These are phyloP conservation scores for Rotaria macrura DNA, from an alignment of 2,888 invertebrate genomes.

Conservation along the genomic window DNA sequence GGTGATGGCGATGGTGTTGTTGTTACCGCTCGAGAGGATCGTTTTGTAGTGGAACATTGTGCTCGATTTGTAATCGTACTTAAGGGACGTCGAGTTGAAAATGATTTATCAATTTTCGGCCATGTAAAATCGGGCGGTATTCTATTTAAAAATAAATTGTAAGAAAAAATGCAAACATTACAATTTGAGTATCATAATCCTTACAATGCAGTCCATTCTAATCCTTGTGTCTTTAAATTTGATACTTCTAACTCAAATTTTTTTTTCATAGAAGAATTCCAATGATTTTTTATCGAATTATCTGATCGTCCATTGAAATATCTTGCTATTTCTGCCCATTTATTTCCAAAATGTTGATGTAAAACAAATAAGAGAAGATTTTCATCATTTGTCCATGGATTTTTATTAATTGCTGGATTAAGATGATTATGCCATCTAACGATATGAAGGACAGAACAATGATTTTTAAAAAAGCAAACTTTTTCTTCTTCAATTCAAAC, in stretches of 20 bases:
- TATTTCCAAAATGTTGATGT: constrained; percentile 79
- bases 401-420: constrained; percentile 89
- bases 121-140: background rate
- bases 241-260: constrained; percentile 39
- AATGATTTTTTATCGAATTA: constrained; percentile 96
- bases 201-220: constrained; percentile 15
- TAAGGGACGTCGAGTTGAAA: background rate
- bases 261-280: constrained; percentile 83
- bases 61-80: background rate
- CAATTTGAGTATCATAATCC: background rate
- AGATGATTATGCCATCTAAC: constrained; percentile 83
- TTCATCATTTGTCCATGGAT: constrained; percentile 89
- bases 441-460: background rate
- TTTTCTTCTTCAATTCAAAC: background rate
- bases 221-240: constrained; percentile 8
- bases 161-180: too few species aligned
- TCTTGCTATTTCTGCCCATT: constrained; percentile 95
- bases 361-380: constrained; percentile 68
- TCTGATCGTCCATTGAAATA: constrained; percentile 84
- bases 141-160: background rate
- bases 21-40: background rate
- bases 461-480: too few species aligned
- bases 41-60: background rate
- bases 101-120: background rate
- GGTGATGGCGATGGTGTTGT: background rate